A percentile compares a stretch with the other conserved stretches of the same genome.
Conservation (phyloP, 2,113 vertebrate genomes). For the Lepus americanus region DNA sequence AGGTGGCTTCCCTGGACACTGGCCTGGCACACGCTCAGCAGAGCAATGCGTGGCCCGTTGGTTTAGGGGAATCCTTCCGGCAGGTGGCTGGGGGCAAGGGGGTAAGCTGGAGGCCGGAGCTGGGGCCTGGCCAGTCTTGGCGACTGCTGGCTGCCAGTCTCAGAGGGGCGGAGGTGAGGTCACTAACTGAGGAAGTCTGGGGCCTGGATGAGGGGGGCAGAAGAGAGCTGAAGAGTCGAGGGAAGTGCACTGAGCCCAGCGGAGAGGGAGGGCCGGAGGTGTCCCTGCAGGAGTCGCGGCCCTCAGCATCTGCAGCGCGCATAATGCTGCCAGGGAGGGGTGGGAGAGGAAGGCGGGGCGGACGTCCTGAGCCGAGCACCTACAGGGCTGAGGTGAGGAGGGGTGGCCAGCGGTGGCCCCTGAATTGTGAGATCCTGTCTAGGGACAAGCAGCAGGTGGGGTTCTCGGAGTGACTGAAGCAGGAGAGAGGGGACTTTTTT, state of each 20-base stretch:
- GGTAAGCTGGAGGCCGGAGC: background rate
- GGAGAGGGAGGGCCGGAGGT: too few relatives aligned
- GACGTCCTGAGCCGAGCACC: too few relatives aligned
- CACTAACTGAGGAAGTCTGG: background rate
- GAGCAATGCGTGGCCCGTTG: background rate
- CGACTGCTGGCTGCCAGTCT: background rate
- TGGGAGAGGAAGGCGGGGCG: rapidly evolving
- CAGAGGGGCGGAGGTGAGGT: background rate
- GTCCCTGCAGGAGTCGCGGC: too few relatives aligned
- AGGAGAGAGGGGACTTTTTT: background rate
- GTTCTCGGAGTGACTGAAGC: background rate
- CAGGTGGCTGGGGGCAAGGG: background rate
- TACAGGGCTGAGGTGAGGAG: too few relatives aligned
- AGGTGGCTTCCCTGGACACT: background rate
- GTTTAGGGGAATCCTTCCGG: background rate
- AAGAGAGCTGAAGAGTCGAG: background rate
- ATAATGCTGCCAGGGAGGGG: too few relatives aligned
- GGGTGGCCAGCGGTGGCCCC: background rate
- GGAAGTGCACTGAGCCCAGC: too few relatives aligned
- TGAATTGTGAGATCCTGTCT: background rate
- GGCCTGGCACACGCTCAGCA: background rate
- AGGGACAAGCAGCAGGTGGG: background rate
- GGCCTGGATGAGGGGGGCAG: background rate
- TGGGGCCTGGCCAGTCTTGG: too few relatives aligned
- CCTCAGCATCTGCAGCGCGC: too few relatives aligned